Percentiles rank a stretch among this genome's conserved stretches.
phyloP scores from a whole-genome alignment of 2,113 vertebrate species.

The Tangachromis dhanisi region DNA sequence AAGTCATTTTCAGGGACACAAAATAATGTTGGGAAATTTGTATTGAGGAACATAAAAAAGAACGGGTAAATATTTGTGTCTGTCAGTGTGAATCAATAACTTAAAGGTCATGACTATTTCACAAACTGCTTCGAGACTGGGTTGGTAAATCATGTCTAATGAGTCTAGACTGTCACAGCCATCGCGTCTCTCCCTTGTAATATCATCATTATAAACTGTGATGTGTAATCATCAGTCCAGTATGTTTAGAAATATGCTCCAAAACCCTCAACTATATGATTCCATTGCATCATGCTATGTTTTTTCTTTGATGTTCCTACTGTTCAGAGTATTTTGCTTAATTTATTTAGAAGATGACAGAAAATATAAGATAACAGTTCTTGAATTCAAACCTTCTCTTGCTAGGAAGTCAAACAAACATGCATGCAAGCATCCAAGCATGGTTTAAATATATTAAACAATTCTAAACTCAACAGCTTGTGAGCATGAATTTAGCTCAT shows the following conservation, averaged over 20 bases:
- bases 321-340: neutral
- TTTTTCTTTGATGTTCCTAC: neutral
- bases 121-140: neutral
- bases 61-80: neutral
- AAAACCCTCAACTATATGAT: neutral
- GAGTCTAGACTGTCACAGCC: neutral
- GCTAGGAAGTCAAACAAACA: neutral
- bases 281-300: rapidly evolving
- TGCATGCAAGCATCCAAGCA: neutral
- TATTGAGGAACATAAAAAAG: neutral
- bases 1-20: neutral
- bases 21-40: neutral
- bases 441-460: neutral
- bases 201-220: neutral
- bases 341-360: neutral
- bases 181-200: rapidly evolving
- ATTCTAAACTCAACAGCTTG: neutral
- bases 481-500: neutral
- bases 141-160: neutral
- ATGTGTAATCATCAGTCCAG: neutral
- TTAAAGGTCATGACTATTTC: neutral
- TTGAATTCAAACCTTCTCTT: neutral
- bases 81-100: neutral
- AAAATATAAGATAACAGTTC: neutral
- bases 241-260: neutral